Percentiles rank a stretch among this genome's conserved stretches.
These are phyloP conservation scores for Sandelia bainsii DNA, from an alignment of 2,797 vertebrate species.

Conservation along the genomic window DNA sequence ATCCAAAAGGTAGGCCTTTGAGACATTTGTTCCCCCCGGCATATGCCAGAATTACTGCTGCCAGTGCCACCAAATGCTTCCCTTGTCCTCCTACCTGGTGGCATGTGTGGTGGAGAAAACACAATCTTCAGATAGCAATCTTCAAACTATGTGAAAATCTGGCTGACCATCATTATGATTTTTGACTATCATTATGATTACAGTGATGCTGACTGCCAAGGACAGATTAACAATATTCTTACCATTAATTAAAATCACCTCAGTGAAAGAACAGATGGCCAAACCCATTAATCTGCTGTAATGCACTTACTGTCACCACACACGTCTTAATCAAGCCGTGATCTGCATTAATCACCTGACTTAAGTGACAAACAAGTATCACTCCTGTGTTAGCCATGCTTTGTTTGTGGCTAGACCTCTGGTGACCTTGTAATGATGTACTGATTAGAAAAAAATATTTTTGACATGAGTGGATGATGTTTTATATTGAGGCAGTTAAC, in stretches of 20 bases:
- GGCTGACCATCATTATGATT: conserved; percentile 50
- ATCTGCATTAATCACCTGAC: conserved; percentile 84
- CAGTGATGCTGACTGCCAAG: conserved; percentile 46
- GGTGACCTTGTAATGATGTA: conserved; percentile 64
- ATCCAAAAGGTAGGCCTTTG: conserved; percentile 76
- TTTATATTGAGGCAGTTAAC: conserved; percentile 32
- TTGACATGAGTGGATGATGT: conserved; percentile 17
- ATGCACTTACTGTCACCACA: conserved; percentile 84
- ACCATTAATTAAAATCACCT: conserved; percentile 84
- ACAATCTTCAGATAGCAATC: conserved; percentile 48
- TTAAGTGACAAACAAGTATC: conserved; percentile 86
- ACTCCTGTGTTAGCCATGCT: conserved; percentile 66
- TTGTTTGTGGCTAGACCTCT: conserved; percentile 68
- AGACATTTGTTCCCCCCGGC: conserved; percentile 81
- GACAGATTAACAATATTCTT: conserved; percentile 72
- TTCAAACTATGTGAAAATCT: conserved; percentile 35
- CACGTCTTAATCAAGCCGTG: conserved; percentile 83
- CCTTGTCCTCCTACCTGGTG: conserved; percentile 63
- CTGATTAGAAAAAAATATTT: conserved; percentile 57
- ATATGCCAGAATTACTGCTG: conserved; percentile 79
- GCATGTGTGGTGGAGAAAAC: conserved; percentile 22
- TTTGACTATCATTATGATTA: conserved; percentile 48
- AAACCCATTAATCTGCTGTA: conserved; percentile 77
- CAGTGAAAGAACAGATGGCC: conserved; percentile 83
- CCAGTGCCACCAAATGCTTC: conserved; percentile 74